phyloP scores from a whole-genome alignment of 2,113 vertebrate species.

The Rafetus swinhoei region DNA sequence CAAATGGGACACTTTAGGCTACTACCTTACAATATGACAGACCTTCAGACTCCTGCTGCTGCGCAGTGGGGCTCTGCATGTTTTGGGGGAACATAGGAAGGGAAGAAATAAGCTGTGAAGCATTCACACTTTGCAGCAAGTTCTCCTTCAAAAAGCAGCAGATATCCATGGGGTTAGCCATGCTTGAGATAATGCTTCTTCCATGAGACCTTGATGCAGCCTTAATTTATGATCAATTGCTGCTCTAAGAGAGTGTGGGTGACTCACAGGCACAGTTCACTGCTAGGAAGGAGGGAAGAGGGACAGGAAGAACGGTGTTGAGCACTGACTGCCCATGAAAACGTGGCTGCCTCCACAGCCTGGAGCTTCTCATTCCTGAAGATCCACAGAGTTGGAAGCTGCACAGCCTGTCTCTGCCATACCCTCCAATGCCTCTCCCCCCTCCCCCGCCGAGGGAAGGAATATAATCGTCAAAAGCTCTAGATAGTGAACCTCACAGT shows the following conservation, averaged over 20 bases:
- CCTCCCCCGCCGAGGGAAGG: too few species aligned
- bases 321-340: not conserved
- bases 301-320: not conserved
- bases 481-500: not conserved
- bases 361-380: not conserved
- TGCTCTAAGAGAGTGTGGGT: not conserved
- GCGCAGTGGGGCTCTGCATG: rapidly evolving
- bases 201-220: too few species aligned
- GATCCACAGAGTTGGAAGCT: not conserved
- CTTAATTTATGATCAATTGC: not conserved
- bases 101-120: not conserved
- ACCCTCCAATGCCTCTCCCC: too few species aligned
- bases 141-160: not conserved
- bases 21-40: not conserved
- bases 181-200: not conserved
- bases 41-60: rapidly evolving
- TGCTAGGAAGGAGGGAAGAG: not conserved
- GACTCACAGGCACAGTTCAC: too few species aligned
- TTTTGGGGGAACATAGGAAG: not conserved
- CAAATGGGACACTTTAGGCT: too few species aligned
- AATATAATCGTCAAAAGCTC: too few species aligned
- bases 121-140: rapidly evolving
- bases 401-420: too few species aligned
- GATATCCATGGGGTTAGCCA: rapidly evolving
- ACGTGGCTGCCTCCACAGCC: rapidly evolving